Evolutionary conservation across 2,888 invertebrate species (phyloP).

Genomic region (Hemithea aestivaria): DNA sequence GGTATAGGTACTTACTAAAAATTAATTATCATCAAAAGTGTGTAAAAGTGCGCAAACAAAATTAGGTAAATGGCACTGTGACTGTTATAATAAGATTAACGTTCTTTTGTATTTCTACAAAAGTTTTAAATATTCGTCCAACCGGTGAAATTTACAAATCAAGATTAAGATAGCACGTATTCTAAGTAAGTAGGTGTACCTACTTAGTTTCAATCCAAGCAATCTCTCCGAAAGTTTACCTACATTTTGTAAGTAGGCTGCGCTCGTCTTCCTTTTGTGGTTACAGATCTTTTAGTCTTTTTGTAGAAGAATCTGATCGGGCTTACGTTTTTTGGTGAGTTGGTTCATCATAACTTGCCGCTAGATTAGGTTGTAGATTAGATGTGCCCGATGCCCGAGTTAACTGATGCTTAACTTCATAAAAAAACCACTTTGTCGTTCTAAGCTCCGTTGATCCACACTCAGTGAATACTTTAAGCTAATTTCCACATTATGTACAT

Average conservation of each 20-base stretch:
- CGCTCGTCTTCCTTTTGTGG: conserved; percentile 38
- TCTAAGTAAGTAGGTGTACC: no score
- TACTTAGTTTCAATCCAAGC: conserved; percentile 20
- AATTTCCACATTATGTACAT: no score
- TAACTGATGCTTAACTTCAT: conserved; percentile 22
- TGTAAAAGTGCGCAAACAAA: no score
- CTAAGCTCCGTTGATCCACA: conserved; percentile 1
- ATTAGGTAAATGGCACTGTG: no score
- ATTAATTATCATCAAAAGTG: no score
- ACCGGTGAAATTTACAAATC: no score
- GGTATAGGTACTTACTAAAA: no score
- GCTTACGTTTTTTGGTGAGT: conserved; percentile 33
- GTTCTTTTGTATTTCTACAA: no score
- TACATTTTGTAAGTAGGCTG: conserved; percentile 49
- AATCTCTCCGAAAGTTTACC: conserved; percentile 39
- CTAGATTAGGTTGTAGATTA: conserved; percentile 44
- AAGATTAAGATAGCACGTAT: conserved; percentile 1
- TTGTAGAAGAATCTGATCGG: conserved; percentile 30
- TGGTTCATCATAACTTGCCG: conserved; percentile 44
- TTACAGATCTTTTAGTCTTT: conserved; percentile 27
- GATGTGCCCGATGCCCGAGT: conserved; percentile 29
- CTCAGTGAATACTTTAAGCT: no score
- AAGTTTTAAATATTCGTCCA: no score
- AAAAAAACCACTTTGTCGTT: conserved; percentile 15
- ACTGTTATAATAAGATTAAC: no score